Percentiles rank a stretch among this genome's conserved stretches.
Conservation (phyloP, 1,140 invertebrate species). For the Papilio xuthus region DNA sequence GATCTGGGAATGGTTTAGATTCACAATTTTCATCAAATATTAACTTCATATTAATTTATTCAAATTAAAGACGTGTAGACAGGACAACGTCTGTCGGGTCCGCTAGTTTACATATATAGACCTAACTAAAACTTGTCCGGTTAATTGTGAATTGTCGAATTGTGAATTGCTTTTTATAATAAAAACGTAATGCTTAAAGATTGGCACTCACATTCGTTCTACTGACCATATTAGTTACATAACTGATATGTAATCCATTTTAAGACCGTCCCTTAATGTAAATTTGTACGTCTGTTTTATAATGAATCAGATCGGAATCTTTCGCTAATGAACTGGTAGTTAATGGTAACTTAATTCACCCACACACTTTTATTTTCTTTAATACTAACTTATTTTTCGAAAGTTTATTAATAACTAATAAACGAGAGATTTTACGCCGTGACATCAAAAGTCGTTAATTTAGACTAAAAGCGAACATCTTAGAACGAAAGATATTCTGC, state of each 20-base stretch:
- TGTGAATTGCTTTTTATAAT: too few species aligned
- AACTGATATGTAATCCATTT: background rate
- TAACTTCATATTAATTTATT: too few species aligned
- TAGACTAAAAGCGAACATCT: background rate
- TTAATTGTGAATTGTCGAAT: background rate
- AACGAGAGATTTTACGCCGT: background rate
- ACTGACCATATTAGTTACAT: background rate
- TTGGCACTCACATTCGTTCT: background rate
- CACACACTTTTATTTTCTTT: background rate
- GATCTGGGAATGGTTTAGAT: too few species aligned
- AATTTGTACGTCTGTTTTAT: slow-evolving; percentile 12
- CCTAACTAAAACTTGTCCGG: background rate
- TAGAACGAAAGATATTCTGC: background rate
- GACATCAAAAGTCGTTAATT: background rate
- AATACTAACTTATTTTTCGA: background rate
- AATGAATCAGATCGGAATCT: background rate
- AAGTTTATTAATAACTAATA: background rate
- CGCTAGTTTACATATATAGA: too few species aligned
- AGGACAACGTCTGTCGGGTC: too few species aligned
- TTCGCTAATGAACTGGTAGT: background rate
- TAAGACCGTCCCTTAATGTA: background rate
- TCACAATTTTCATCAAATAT: too few species aligned
- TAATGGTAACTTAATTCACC: background rate
- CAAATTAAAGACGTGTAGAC: too few species aligned
- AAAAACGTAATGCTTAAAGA: background rate